phyloP scores from a whole-genome alignment of 2,888 invertebrate species.

The Sericinus montela region DNA sequence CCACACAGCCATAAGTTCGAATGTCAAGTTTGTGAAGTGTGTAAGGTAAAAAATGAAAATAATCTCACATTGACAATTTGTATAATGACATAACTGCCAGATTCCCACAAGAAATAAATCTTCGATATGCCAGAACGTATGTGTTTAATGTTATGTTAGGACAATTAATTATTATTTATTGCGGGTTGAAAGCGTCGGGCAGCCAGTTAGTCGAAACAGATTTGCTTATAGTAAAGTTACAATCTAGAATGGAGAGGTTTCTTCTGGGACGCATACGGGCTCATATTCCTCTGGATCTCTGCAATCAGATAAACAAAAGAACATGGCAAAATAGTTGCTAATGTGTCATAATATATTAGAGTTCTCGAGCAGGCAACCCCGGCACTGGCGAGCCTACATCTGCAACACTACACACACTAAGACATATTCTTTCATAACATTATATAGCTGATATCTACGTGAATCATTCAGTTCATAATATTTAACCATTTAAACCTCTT shows the following conservation, averaged over 20 bases:
- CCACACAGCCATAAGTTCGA: constrained; percentile 53
- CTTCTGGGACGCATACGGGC: constrained; percentile 44
- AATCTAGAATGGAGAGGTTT: constrained; percentile 51
- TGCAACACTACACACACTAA: constrained; percentile 75
- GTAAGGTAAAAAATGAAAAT: constrained; percentile 27
- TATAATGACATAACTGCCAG: neutral
- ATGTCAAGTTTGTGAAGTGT: constrained; percentile 7
- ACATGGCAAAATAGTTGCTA: constrained; percentile 67
- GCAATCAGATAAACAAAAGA: constrained; percentile 72
- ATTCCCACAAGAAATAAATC: constrained; percentile 59
- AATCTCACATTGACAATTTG: constrained; percentile 37
- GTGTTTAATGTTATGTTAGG: neutral
- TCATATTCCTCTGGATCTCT: constrained; percentile 46
- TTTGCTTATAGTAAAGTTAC: constrained; percentile 45
- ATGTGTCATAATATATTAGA: constrained; percentile 27
- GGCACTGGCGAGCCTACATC: constrained; percentile 61
- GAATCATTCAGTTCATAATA: neutral
- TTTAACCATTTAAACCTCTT: neutral
- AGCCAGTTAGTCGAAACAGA: constrained; percentile 24
- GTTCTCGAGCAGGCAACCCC: constrained; percentile 55
- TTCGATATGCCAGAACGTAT: constrained; percentile 24
- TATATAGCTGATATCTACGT: constrained; percentile 16
- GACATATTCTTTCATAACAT: constrained; percentile 38
- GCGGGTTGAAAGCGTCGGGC: constrained; percentile 31
- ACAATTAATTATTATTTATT: constrained; percentile 37